A percentile compares a stretch with the other conserved stretches of the same genome.
Conservation (phyloP, 1,140 invertebrate genomes). For the Zelostemma sp. region DNA sequence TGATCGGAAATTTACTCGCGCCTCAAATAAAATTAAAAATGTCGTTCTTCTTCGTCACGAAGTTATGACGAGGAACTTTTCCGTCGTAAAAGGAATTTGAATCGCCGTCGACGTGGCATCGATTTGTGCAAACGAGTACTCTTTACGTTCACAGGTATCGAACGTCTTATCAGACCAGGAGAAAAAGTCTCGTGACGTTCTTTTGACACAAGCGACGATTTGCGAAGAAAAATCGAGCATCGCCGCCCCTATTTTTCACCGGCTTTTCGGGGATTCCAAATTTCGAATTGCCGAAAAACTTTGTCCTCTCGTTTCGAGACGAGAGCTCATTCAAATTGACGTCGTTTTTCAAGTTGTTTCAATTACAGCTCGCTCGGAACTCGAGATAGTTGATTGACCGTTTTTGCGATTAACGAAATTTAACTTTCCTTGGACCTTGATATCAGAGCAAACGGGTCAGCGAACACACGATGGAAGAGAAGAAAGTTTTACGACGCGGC, state of each 20-base stretch:
- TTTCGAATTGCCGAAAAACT: not conserved
- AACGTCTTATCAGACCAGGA: slow-evolving; percentile 39
- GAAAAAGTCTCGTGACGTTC: slow-evolving; percentile 24
- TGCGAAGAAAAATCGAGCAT: too few species aligned
- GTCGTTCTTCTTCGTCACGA: slow-evolving; percentile 27
- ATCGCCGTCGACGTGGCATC: slow-evolving; percentile 30
- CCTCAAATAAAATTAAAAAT: slow-evolving; percentile 39
- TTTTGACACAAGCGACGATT: slow-evolving; percentile 14
- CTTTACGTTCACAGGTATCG: slow-evolving; percentile 22
- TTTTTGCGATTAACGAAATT: slow-evolving; percentile 38
- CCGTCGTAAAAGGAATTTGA: slow-evolving; percentile 37
- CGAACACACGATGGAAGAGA: slow-evolving; percentile 13
- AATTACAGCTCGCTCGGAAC: too few species aligned
- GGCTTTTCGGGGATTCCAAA: not conserved
- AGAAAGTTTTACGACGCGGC: slow-evolving; percentile 29
- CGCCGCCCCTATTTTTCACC: too few species aligned
- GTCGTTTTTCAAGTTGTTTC: too few species aligned
- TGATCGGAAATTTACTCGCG: slow-evolving; percentile 15
- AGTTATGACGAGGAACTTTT: slow-evolving; percentile 24
- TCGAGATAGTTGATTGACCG: slow-evolving; percentile 20
- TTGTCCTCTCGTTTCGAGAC: too few species aligned
- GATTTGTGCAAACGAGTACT: slow-evolving; percentile 34
- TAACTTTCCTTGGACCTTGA: slow-evolving; percentile 31
- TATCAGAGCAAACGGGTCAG: slow-evolving; percentile 26
- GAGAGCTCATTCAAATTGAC: not conserved